A percentile compares a stretch with the other conserved stretches of the same genome.
Conservation (phyloP, 2,888 invertebrate genomes). For the Unio pictorum region DNA sequence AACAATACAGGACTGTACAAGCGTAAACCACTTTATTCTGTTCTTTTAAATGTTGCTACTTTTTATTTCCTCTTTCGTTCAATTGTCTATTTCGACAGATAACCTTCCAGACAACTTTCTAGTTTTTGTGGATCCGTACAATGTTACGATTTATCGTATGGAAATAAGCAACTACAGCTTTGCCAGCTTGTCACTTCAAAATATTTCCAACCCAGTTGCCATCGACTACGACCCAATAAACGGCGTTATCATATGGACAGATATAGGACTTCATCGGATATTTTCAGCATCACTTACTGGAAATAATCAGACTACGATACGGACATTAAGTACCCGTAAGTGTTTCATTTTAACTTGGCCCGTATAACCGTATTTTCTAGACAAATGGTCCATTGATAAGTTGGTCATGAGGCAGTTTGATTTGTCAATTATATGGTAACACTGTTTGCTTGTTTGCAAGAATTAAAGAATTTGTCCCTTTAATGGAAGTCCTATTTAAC, state of each 20-base stretch:
- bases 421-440: no score
- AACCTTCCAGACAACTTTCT: constrained; percentile 53
- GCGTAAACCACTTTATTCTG: no score
- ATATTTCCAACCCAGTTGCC: constrained; percentile 81
- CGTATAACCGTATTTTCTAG: no score
- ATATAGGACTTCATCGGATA: constrained; percentile 74
- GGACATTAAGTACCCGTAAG: constrained; percentile 39
- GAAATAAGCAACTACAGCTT: constrained; percentile 77
- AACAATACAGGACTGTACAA: no score
- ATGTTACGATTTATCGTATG: constrained; percentile 83
- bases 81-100: constrained; percentile 13
- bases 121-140: constrained; percentile 51
- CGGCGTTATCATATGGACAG: constrained; percentile 83
- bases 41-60: no score
- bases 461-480: no score
- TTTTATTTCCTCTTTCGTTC: no score
- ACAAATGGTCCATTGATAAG: no score
- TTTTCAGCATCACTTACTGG: constrained; percentile 48
- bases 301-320: constrained; percentile 31
- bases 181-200: constrained; percentile 36
- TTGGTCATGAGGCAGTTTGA: no score
- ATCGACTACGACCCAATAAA: constrained; percentile 87
- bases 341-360: not conserved
- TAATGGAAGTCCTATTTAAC: no score
- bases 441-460: no score